Percentiles rank a stretch among this genome's conserved stretches.
phyloP scores from a whole-genome alignment of 2,797 vertebrate genomes.

The Peromyscus eremicus region DNA sequence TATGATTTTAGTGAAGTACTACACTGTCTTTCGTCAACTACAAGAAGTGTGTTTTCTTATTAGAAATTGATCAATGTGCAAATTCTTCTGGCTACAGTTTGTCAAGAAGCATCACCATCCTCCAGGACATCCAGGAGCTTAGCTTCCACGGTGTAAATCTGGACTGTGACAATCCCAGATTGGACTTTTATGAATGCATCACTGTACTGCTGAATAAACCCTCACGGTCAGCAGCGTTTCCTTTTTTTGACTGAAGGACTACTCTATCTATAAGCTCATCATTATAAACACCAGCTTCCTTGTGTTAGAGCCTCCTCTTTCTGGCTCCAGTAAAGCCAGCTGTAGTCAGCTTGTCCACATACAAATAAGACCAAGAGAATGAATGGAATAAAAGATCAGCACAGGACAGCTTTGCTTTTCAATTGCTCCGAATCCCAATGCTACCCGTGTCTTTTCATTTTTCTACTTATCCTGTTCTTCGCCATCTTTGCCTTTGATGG shows the following conservation, averaged over 20 bases:
- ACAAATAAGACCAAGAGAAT: constrained; percentile 51
- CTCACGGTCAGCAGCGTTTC: neutral
- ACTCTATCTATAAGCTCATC: neutral
- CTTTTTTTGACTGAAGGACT: neutral
- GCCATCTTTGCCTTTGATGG: constrained; percentile 61
- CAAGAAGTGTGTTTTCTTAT: neutral
- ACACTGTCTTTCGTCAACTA: neutral
- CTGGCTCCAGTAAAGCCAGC: neutral
- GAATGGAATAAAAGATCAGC: neutral
- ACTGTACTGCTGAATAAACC: neutral
- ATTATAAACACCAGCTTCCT: neutral
- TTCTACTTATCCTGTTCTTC: constrained; percentile 12
- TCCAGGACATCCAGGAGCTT: neutral
- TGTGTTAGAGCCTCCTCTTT: neutral
- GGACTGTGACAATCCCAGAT: neutral
- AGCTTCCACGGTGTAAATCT: neutral
- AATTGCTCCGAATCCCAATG: constrained; percentile 65
- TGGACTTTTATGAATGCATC: neutral
- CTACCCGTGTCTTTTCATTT: neutral
- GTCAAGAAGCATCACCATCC: neutral
- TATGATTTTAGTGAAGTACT: neutral
- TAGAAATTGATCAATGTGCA: constrained; percentile 11
- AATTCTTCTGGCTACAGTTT: neutral
- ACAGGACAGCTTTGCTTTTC: constrained; percentile 36
- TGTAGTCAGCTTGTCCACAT: neutral